Conservation (phyloP, 2,797 vertebrate species). For the Pelobates cultripes region DNA sequence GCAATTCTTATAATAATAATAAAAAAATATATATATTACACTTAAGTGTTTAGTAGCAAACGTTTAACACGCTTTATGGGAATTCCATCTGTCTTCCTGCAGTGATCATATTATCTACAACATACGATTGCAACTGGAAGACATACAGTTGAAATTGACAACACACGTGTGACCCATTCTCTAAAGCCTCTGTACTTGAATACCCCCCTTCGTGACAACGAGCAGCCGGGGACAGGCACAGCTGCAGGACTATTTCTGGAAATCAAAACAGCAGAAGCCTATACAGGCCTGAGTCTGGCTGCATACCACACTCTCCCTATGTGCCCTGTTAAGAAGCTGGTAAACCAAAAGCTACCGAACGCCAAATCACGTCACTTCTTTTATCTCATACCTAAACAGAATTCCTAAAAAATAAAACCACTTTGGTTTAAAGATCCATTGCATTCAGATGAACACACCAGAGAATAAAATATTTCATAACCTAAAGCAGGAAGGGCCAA, state of each 20-base stretch:
- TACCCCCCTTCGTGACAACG: constrained; percentile 1
- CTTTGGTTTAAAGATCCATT: not conserved
- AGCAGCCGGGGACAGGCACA: constrained; percentile 46
- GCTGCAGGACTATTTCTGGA: constrained; percentile 55
- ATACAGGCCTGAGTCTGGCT: constrained; percentile 22
- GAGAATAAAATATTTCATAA: no score
- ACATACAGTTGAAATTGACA: not conserved
- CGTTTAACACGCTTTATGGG: no score
- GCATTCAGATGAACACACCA: not conserved
- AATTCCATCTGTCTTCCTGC: not conserved
- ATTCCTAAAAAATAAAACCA: no score
- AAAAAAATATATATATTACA: no score
- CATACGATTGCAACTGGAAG: not conserved
- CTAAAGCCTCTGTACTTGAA: not conserved
- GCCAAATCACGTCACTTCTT: no score
- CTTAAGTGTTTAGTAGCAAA: no score
- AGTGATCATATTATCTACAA: no score
- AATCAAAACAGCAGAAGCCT: constrained; percentile 39
- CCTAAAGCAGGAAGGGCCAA: no score
- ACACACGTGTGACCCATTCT: constrained; percentile 8
- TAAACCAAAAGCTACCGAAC: not conserved
- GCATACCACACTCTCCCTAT: constrained; percentile 14
- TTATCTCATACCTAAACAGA: no score
- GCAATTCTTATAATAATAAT: no score
- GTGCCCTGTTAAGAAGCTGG: constrained; percentile 25